Percentiles rank a stretch among this genome's conserved stretches.
These are phyloP conservation scores for Cepaea hortensis DNA, from an alignment of 2,888 invertebrate genomes.

Conservation along the genomic window DNA sequence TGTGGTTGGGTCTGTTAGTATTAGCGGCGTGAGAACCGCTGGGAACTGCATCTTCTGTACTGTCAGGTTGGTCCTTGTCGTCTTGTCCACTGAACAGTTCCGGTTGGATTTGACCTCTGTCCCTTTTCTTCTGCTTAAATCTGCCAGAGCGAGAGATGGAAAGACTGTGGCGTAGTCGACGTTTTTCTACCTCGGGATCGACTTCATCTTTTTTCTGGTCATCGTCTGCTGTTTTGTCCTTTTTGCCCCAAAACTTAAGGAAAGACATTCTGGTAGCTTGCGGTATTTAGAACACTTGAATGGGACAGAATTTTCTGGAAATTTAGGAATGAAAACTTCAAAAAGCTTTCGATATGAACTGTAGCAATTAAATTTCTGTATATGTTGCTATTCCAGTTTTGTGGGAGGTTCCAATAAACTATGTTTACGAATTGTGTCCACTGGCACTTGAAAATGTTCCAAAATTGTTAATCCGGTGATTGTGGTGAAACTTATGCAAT, in stretches of 20 bases:
- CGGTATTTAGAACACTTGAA: neutral
- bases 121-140: slow-evolving; percentile 68
- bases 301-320: neutral
- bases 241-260: slow-evolving; percentile 49
- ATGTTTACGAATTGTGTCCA: no score
- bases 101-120: slow-evolving; percentile 63
- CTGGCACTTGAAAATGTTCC: no score
- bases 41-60: neutral
- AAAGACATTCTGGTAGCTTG: slow-evolving; percentile 42
- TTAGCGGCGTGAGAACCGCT: neutral
- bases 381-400: no score
- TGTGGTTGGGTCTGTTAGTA: neutral
- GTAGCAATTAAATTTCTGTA: no score
- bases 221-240: slow-evolving; percentile 39
- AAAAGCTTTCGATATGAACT: neutral
- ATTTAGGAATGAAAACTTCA: neutral
- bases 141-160: slow-evolving; percentile 70
- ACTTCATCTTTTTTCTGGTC: slow-evolving; percentile 38
- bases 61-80: neutral
- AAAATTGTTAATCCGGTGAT: no score
- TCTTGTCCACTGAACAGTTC: slow-evolving; percentile 57
- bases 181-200: slow-evolving; percentile 64
- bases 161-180: slow-evolving; percentile 62
- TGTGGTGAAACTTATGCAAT: no score
- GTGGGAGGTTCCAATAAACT: no score